Evolutionary conservation across 2,888 invertebrate genomes (phyloP), one percentile per base, ranked within the genome.

Genomic region (Rapana venosa): DNA sequence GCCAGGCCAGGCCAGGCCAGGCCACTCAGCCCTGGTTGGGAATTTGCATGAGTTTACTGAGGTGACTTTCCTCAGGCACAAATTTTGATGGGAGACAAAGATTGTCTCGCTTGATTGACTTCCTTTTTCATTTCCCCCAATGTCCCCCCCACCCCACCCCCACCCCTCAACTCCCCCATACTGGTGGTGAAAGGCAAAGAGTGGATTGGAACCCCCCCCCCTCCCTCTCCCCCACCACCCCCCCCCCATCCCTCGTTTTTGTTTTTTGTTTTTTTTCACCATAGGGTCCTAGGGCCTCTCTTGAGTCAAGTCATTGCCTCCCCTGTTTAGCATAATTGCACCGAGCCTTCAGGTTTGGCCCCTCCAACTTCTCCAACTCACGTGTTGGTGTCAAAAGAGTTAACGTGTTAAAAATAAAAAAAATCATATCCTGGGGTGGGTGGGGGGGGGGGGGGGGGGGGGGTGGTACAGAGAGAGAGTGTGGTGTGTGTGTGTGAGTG

Each of bases 41-140:
- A 83, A 83, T 83, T 26, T 35, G 83, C 83, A 26, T 47, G 83
- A n/a, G 6, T 85, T 85, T 15, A 79, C 30, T 47, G 86, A 32
- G 32, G 56, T 86, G 61, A n/a, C 32, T 61, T 86, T n/a, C 86
- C 86, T 32, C 20, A 35, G 86, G 66, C 83, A 1, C 22, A 47
- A 58, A 32, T 1, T 61, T 66, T 47, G 86, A 86, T 86, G 30
- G 61, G 61, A 86, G 86, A 86, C 86, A 32, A 61, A 11, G 86
- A 86, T 86, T 86, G 58, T 66, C 58, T 58, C 86, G 86, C 86
- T 30, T 86, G 17, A 86, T 58, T 86, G 86, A 86, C 22, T 47
- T 36, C 36, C 26, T 83, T 83, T 83, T 83, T 47, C 81, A 83
- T 83, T 83, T 83, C 81, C 47, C 32, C 70, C 77, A 32, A 36